Base-by-base conservation (phyloP, 2,113 vertebrate species). In the Scolopax mira region DNA sequence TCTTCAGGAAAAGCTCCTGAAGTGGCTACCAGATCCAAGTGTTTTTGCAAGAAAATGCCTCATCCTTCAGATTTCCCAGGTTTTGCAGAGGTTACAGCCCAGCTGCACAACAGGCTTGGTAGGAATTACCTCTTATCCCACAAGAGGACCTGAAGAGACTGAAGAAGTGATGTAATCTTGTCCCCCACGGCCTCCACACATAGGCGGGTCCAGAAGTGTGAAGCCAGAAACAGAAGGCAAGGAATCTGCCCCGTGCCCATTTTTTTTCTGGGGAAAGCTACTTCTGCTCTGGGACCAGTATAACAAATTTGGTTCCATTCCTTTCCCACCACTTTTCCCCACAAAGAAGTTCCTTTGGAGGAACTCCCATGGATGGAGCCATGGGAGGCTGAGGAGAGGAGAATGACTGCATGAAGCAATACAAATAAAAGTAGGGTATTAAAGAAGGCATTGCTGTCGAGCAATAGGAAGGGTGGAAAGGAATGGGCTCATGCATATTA, bases 381-480 rank as follows among this genome's bases (percentile, higher is more conserved):
- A n/a, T n/a, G 52, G 51, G 70, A 87, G 79, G 65, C 89, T 23
- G 83, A 87, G 37, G 77, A 93, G 51, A 90, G 35, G 39, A 91
- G 92, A 71, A 14, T 37, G 33, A 85, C 64, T 91, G 79, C 55
- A 78, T 79, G 82, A 73, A 90, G 79, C 77, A 96, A 89, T 94
- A 96, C 93, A 94, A 95, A 72, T 70, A 86, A 52, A 80, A 91
- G 82, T 37, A 69, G 73, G 52, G 72, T 74, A 94, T 92, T 88
- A 93, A 95, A 94, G 55, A 90, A 85, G 65, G 89, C 75, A 81
- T 57, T 93, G 85, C 90, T 94, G 88, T 74, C 90, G 90, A 95
- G 83, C 86, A 95, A 89, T 83, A 88, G 95, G 93, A 94, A 95
- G 93, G 85, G 92, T 90, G 83, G 90, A 96, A 95, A 92, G 91